Conservation (phyloP, 2,888 invertebrate species). For the Zaprionus bogoriensis region DNA sequence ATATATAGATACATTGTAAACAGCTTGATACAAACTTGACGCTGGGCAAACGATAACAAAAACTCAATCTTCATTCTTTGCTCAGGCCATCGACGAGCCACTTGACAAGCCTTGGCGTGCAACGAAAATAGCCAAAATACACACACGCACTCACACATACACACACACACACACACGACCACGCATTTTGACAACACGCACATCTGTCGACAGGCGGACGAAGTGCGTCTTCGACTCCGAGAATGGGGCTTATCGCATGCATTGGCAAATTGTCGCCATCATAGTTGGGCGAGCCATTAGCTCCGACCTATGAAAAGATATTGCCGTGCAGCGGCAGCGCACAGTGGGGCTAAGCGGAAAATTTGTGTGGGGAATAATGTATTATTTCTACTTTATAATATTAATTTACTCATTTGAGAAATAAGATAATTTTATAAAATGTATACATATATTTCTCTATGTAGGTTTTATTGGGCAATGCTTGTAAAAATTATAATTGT, state of each 20-base stretch:
- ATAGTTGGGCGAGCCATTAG: slow-evolving; percentile 43
- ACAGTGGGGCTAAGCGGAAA: slow-evolving; percentile 24
- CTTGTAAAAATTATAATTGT: no score
- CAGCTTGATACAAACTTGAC: slow-evolving; percentile 24
- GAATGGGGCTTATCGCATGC: slow-evolving; percentile 63
- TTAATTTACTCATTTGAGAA: no score
- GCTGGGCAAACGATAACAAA: slow-evolving; percentile 41
- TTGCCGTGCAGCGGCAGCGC: slow-evolving; percentile 1
- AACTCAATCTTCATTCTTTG: slow-evolving; percentile 40
- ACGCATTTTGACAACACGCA: slow-evolving; percentile 8
- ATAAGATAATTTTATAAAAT: no score
- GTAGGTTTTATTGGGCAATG: no score
- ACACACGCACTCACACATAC: slow-evolving; percentile 12
- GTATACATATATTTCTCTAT: no score
- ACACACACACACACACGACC: slow-evolving; percentile 1
- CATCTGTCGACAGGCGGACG: slow-evolving; percentile 23
- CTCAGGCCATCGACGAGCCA: slow-evolving; percentile 28
- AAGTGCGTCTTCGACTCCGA: slow-evolving; percentile 13
- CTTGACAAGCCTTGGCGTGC: slow-evolving; percentile 29
- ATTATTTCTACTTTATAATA: no score
- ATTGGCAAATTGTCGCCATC: slow-evolving; percentile 77
- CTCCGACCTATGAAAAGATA: slow-evolving; percentile 28
- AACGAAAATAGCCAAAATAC: slow-evolving; percentile 41
- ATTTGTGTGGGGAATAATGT: no score
- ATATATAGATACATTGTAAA: slow-evolving; percentile 24